Conservation (phyloP, 2,113 vertebrate genomes). For the Todiramphus chloris region DNA sequence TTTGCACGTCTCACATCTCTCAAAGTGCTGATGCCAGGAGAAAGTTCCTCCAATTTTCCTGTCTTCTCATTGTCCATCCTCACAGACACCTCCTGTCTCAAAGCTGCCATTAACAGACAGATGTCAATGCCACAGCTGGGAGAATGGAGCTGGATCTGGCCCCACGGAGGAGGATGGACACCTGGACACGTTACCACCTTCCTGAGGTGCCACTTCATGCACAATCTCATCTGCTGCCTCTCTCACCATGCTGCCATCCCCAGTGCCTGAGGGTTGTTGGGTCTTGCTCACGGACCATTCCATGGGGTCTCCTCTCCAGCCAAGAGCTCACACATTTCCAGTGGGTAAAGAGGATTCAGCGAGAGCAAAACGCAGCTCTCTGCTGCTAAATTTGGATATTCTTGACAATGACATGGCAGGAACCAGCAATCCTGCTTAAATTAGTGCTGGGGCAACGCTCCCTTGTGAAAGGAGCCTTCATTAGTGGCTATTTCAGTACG, state of each 20-base stretch:
- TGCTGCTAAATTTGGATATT: neutral
- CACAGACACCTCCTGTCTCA: accelerated
- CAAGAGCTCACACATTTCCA: neutral
- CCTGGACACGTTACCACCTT: accelerated
- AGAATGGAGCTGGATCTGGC: neutral
- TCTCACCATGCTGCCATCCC: neutral
- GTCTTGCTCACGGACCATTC: neutral
- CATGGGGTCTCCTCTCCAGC: neutral
- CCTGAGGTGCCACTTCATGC: accelerated
- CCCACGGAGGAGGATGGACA: neutral
- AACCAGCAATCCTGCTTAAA: neutral
- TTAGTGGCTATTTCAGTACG: neutral
- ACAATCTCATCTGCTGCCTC: neutral
- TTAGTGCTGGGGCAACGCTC: neutral
- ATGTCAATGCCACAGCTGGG: accelerated
- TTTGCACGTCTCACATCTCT: neutral
- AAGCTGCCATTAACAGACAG: neutral
- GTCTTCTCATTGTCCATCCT: neutral
- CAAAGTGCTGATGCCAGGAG: neutral
- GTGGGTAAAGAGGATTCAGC: neutral
- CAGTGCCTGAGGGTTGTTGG: accelerated
- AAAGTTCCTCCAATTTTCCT: neutral
- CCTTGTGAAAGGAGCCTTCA: neutral
- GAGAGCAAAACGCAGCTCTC: neutral
- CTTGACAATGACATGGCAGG: neutral